phyloP scores from a whole-genome alignment of 2,797 vertebrate genomes.

The Prunella strophiata region DNA sequence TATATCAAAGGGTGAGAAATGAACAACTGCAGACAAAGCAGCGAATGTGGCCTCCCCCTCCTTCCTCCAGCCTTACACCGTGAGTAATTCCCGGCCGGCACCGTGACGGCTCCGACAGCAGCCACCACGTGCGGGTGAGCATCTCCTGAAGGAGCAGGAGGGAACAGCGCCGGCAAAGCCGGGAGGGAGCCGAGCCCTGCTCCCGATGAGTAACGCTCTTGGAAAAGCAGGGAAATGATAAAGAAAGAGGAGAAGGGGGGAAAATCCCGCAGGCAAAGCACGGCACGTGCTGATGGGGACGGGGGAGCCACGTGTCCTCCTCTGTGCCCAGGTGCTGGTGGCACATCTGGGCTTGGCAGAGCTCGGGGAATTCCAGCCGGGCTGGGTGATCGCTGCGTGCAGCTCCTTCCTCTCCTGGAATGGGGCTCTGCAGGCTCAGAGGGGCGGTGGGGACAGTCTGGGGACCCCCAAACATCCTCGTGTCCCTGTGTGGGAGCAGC shows the following conservation, averaged over 20 bases:
- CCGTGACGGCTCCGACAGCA: slow-evolving; percentile 1
- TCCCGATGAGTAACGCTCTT: neutral
- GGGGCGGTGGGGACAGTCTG: neutral
- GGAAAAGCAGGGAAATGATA: slow-evolving; percentile 19
- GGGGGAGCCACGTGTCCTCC: neutral
- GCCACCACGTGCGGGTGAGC: slow-evolving; percentile 8
- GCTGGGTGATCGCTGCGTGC: accelerated
- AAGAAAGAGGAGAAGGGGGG: accelerated
- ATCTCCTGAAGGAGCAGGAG: slow-evolving; percentile 41
- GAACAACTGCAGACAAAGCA: slow-evolving; percentile 50
- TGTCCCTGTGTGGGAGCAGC: neutral
- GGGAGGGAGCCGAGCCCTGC: neutral
- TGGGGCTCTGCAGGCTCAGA: neutral
- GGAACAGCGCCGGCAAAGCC: neutral
- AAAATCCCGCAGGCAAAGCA: neutral
- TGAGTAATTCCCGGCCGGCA: slow-evolving; percentile 49
- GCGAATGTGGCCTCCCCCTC: neutral
- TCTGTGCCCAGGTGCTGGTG: neutral
- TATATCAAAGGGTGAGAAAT: slow-evolving; percentile 8
- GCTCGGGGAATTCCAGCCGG: accelerated
- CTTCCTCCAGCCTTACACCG: slow-evolving; percentile 5
- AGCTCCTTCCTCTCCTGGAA: neutral
- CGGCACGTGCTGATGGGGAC: accelerated
- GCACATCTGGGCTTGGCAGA: neutral
- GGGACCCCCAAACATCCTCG: neutral